Evolutionary conservation across 1,140 invertebrate genomes (phyloP).

Genomic region (Brachystomella parvula): DNA sequence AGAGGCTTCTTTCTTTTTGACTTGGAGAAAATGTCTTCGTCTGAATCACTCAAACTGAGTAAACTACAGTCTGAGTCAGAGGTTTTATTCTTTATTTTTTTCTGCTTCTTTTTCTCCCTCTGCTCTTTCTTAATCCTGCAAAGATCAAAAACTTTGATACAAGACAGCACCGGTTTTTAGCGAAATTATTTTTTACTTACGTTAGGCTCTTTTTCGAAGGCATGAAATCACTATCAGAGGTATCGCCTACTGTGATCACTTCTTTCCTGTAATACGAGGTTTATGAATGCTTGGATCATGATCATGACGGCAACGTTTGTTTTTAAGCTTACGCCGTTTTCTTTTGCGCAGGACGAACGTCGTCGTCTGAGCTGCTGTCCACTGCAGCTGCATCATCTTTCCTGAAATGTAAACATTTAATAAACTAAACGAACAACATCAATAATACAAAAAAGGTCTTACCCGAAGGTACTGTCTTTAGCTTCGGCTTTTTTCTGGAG

Average conservation of each 20-base stretch:
- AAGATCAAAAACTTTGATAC: neutral
- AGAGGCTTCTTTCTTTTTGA: neutral
- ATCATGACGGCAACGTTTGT: neutral
- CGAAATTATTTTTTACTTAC: neutral
- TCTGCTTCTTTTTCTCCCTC: constrained; percentile 1
- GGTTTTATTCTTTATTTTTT: neutral
- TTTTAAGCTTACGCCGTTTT: neutral
- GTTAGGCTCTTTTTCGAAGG: neutral
- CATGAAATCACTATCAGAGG: constrained; percentile 1
- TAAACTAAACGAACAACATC: neutral
- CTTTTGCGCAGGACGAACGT: neutral
- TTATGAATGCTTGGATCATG: neutral
- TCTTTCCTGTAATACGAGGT: no score
- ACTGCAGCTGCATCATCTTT: neutral
- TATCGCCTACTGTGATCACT: neutral
- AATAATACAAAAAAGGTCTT: no score
- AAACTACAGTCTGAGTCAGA: neutral
- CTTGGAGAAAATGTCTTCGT: neutral
- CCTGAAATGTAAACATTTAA: neutral
- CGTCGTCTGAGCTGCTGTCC: neutral
- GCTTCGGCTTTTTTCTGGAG: no score
- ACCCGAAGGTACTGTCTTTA: no score
- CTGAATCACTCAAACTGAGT: neutral
- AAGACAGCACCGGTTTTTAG: neutral
- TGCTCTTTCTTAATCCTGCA: neutral